Evolutionary conservation across 2,797 vertebrate genomes (phyloP), one percentile per base, ranked within the genome.

Genomic region (Glossophaga mutica): DNA sequence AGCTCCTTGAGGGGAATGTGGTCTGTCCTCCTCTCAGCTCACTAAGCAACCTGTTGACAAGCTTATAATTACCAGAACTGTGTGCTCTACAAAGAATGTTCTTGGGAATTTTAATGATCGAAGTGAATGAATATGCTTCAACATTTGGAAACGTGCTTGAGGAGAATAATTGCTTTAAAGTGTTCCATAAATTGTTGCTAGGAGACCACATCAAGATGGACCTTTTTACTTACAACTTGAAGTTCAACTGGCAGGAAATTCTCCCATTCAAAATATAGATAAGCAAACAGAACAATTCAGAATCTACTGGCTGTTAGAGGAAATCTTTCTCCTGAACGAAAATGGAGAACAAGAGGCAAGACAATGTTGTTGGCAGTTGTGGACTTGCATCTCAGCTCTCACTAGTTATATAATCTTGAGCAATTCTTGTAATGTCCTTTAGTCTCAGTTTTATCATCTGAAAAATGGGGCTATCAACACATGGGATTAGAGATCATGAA

Each of bases 101-200:
- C 97, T 91, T 79, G 91, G 96, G 81, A 92, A 78, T 93, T 95
- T 96, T 97, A 97, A 97, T 95, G 95, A 97, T 96, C 3, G 37
- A 97, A 96, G 82, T 96, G 97, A 97, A 97, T 96, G 97, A 97
- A 96, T 93, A 94, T 67, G 94, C 95, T 97, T 97, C 97, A 97
- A 94, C 89, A 59, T 97, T 97, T 96, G 92, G 95, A 98, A 95
- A 95, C 0, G 88, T 96, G 97, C 96, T 97, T 94, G 96, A 97
- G 89, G 96, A 95, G 90, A 97, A 96, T 97, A 98, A 97, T 97
- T 96, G 95, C 97, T 96, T 96, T 95, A 90, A 97, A 97, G 97
- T 96, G 95, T 95, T 97, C 96, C 97, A 95, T 94, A 97, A 96
- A 93, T 96, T 95, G 97, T 97, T 98, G 97, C 97, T 96, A 98